These are phyloP conservation scores for Pseudochirops corinnae DNA, from an alignment of 2,797 vertebrate species.

Conservation along the genomic window DNA sequence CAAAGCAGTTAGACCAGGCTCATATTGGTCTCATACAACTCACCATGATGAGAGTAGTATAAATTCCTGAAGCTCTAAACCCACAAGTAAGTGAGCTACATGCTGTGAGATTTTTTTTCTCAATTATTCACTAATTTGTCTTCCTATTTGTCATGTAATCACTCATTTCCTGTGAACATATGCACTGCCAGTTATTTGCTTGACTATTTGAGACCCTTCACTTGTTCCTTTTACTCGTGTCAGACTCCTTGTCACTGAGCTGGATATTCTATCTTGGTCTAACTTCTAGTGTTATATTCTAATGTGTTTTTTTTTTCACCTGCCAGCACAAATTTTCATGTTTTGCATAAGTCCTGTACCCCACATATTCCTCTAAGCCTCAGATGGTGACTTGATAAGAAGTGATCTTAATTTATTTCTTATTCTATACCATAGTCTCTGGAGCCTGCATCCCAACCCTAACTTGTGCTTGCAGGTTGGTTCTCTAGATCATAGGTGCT, in stretches of 20 bases:
- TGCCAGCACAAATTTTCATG: neutral
- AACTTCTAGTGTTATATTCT: neutral
- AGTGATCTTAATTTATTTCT: neutral
- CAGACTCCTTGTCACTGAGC: neutral
- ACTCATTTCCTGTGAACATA: neutral
- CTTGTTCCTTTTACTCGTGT: neutral
- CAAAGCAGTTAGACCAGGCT: no score
- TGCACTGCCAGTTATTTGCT: neutral
- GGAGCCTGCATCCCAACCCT: neutral
- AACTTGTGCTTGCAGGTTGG: neutral
- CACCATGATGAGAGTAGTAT: no score
- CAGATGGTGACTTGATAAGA: neutral
- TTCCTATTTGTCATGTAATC: no score
- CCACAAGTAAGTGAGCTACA: no score
- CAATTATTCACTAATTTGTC: neutral
- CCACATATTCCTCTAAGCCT: neutral
- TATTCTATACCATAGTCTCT: neutral
- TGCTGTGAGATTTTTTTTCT: neutral
- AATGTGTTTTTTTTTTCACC: no score
- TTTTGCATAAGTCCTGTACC: neutral
- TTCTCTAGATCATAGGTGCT: neutral
- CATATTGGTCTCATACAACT: no score
- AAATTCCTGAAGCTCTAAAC: neutral
- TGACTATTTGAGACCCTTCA: neutral
- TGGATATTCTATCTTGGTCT: neutral